phyloP scores from a whole-genome alignment of 2,113 vertebrate genomes.

The Alaudala cheleensis region DNA sequence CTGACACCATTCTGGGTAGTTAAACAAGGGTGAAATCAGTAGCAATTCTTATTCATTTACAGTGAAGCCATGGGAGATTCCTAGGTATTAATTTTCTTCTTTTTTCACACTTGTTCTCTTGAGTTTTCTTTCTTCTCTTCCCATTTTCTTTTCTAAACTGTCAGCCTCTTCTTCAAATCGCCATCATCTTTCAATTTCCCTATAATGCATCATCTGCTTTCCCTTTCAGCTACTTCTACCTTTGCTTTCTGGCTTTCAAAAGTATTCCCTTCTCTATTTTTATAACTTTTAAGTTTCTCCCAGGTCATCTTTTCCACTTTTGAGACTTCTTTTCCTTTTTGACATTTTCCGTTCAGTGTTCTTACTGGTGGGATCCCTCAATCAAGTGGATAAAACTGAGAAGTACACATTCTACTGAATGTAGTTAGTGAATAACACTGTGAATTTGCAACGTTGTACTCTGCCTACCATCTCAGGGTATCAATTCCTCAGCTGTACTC shows the following conservation, averaged over 20 bases:
- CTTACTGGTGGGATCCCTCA: neutral
- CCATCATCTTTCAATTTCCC: neutral
- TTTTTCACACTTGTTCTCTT: neutral
- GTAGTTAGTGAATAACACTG: neutral
- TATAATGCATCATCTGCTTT: neutral
- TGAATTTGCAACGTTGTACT: neutral
- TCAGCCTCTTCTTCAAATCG: neutral
- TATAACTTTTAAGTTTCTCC: neutral
- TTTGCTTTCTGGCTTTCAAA: neutral
- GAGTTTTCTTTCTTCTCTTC: neutral
- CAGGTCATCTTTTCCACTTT: neutral
- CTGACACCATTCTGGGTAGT: neutral
- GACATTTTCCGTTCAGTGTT: neutral
- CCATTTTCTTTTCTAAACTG: neutral
- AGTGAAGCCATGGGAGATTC: neutral
- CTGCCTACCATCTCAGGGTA: neutral
- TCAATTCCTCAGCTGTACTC: neutral
- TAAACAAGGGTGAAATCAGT: neutral
- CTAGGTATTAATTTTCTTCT: neutral
- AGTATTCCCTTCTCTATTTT: neutral
- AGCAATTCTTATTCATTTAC: neutral
- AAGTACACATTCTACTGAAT: neutral
- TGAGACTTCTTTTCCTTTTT: neutral
- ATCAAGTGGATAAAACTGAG: neutral
- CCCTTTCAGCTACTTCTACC: neutral